Evolutionary conservation across 2,113 vertebrate genomes (phyloP), one percentile per base, ranked within the genome.

Genomic region (Ochotona curzoniae): DNA sequence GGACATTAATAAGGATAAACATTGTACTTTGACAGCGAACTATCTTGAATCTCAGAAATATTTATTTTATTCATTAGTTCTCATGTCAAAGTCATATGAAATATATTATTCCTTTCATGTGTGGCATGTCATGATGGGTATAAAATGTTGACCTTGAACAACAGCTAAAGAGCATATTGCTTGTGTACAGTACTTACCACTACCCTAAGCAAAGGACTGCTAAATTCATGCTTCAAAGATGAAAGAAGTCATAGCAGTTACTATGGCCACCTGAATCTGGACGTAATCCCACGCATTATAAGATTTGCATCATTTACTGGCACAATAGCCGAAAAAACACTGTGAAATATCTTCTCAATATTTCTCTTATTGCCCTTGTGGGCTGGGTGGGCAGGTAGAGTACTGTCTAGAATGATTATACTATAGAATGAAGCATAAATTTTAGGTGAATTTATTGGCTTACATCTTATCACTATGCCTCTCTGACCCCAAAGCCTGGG

Each of bases 31-130:
- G 60, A 15, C 49, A 83, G 32, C 28, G 21, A 86, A 95, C 60
- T 79, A 75, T 70, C 88, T 92, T 73, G 7, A 57, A 76, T 85
- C 44, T 87, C 28, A 47, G 4, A 78, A 78, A 54, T 73, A 76
- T 23, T 82, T 0, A 12, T 60, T 80, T 74, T 70, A 84, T 28
- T 21, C 28, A 75, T 87, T 86, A 81, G 76, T 69, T 88, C 0
- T 54, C 67, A n/a, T 73, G 28, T 79, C 32, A 83, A 79, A 75
- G 21, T 0, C 25, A 90, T 54, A 78, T 74, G 80, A 94, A 92
- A 70, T 76, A 83, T 69, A 8, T 70, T 13, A 51, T 20, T 95
- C 9, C 90, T 64, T 69, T 51, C 60, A 85, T 78, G 83, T 95
- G 80, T 90, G 71, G 32, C 44, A 75, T 83, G 64, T 80, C 17